Conservation (phyloP, 2,113 vertebrate genomes). For the Motacilla tschutschensis region DNA sequence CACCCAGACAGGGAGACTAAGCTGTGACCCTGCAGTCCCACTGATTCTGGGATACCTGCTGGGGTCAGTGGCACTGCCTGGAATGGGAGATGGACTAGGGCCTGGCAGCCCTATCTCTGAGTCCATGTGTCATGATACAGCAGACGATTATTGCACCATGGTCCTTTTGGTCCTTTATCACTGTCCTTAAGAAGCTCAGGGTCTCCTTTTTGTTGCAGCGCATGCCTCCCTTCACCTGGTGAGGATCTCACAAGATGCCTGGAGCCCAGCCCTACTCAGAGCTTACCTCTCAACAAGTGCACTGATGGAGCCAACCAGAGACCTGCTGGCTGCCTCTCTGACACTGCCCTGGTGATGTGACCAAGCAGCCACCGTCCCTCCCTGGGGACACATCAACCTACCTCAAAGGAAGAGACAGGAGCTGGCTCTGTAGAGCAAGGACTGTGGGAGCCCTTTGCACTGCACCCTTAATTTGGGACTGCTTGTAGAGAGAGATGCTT, state of each 20-base stretch:
- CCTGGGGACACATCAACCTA: slow-evolving; percentile 28
- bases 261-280: slow-evolving; percentile 35
- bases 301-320: slow-evolving; percentile 15
- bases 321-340: slow-evolving; percentile 15
- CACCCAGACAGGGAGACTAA: not conserved
- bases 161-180: not conserved
- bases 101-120: not conserved
- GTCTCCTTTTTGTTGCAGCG: slow-evolving; percentile 21
- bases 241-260: slow-evolving; percentile 24
- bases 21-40: not conserved
- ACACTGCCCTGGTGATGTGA: slow-evolving; percentile 21
- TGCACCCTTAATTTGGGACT: not conserved
- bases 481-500: not conserved
- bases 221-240: not conserved
- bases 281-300: slow-evolving; percentile 60
- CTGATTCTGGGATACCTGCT: not conserved
- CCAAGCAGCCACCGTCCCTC: not conserved
- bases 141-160: not conserved
- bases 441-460: not conserved
- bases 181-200: not conserved
- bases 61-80: not conserved
- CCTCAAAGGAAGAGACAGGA: slow-evolving; percentile 53
- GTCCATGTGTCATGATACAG: not conserved
- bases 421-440: not conserved
- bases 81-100: not conserved